These are phyloP conservation scores for Hyppa rectilinea DNA, from an alignment of 2,888 invertebrate species.

Conservation along the genomic window DNA sequence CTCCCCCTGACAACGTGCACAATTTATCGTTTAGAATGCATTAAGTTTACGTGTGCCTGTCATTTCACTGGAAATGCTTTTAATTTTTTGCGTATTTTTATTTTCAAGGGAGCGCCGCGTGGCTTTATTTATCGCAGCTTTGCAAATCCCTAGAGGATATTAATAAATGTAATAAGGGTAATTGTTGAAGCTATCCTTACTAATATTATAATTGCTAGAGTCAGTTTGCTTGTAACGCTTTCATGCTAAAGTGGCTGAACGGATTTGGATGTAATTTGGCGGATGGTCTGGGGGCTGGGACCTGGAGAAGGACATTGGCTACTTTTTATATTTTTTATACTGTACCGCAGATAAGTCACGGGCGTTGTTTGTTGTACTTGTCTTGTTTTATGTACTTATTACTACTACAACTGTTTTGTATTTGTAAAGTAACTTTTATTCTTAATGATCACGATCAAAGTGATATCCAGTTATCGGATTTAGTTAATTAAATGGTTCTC, in stretches of 20 bases:
- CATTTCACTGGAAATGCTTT: slow-evolving; percentile 38
- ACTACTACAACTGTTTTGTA: too few relatives aligned
- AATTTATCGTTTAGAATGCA: slow-evolving; percentile 23
- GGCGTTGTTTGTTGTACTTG: too few relatives aligned
- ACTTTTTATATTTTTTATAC: too few relatives aligned
- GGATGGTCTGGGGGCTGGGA: too few relatives aligned
- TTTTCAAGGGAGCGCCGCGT: slow-evolving; percentile 24
- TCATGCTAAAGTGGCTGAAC: too few relatives aligned
- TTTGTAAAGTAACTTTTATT: neutral
- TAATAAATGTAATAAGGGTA: slow-evolving; percentile 15
- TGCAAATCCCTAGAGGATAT: slow-evolving; percentile 13
- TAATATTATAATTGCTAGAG: too few relatives aligned
- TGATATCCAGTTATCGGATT: neutral
- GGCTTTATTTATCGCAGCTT: slow-evolving; percentile 22
- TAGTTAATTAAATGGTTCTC: neutral
- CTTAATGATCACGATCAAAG: neutral
- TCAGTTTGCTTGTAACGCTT: too few relatives aligned
- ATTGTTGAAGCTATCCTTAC: neutral
- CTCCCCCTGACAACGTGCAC: neutral
- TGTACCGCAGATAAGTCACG: too few relatives aligned
- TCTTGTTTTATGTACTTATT: too few relatives aligned
- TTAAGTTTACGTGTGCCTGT: slow-evolving; percentile 9
- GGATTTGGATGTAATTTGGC: too few relatives aligned
- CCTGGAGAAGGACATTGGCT: too few relatives aligned
- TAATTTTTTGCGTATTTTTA: slow-evolving; percentile 30